Base-by-base conservation (phyloP, 2,888 invertebrate species). In the Drosophila macrospina region DNA sequence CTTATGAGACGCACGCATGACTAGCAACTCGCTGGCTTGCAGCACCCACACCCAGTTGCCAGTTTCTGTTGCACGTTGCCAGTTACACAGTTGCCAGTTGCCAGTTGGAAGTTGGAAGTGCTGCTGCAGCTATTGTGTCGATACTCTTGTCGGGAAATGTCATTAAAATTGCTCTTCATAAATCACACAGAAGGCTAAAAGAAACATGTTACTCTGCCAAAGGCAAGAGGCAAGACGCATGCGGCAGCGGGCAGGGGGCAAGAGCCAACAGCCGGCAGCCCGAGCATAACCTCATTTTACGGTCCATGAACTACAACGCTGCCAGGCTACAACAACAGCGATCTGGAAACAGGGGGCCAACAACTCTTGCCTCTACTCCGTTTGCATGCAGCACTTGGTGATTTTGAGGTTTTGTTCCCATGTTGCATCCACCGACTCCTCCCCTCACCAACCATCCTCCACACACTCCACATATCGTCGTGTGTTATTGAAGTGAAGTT, bases 101-200 rank as follows among this genome's bases (percentile, higher is more conserved):
- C n/a, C n/a, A n/a, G n/a, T n/a, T n/a, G n/a, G n/a, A n/a, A 26
- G 7, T 57, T 62, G 63, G 60, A 67, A 70, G 72, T 32, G 54
- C 24, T 62, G 69, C 34, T 34, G 47, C 61, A n/a, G 52, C 59
- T 51, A 78, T 76, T 84, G 83, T 85, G 77, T 82, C 88, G 84
- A 78, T 80, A 76, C 73, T 83, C 80, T 64, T 77, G 80, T 86
- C 80, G 71, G 78, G 73, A 89, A 90, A 90, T 90, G 89, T 91
- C 91, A 91, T 90, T 91, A 90, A 90, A 90, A 90, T 89, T 86
- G 90, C 86, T 88, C 90, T 89, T 90, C 90, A 91, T 91, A 91
- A 91, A 90, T 86, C 88, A 86, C 83, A 65, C 79, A 72, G 51
- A 54, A 76, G 75, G 41, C 73, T 52, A 75, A 78, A 74, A 83